Base-by-base conservation (phyloP, 2,113 vertebrate species). In the Sorex araneus region DNA sequence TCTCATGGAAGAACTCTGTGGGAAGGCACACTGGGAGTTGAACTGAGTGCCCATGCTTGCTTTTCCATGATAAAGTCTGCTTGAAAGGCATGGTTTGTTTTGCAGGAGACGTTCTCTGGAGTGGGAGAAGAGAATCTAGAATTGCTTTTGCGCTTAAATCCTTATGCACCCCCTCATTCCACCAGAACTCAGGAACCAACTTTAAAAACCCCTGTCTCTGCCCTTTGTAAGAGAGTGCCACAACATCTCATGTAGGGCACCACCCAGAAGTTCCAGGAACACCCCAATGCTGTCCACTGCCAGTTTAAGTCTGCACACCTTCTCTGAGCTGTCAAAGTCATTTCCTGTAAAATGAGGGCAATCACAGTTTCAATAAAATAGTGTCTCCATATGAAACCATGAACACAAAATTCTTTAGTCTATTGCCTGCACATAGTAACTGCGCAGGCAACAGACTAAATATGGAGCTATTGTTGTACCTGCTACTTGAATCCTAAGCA, bases 1-100 rank as follows among this genome's bases (percentile, higher is more conserved):
- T 94, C 85, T 84, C 78, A 47, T 36, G 71, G 87, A 93, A 84
- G 85, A 82, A 73, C 84, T 82, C 89, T 75, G 73, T 70, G 54
- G 69, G 94, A 88, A 88, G 73, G 64, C 69, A 27, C 50, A 43
- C 74, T 71, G 87, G 91, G 90, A 66, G 75, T 10, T 60, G 88
- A 67, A 18, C 4, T 75, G 90, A 84, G 43, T 10, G 75, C 79
- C 93, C 54, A 47, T 1, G 3, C 36, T 23, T 70, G 71, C 43
- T 84, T 74, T 66, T 81, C 90, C 92, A 43, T 32, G 79, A 92
- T 83, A 76, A 81, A 94, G 83, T 21, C 27, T 54, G 57, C 84
- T 89, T 45, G 21, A 64, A 64, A 57, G 9, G 10, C 81, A 64
- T 3, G 8, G 50, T 25, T 50, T 75, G 30, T 70, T 84, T 57